Evolutionary conservation across 2,113 vertebrate species (phyloP), one percentile per base, ranked within the genome.

Genomic region (Protomyctophum bolini): DNA sequence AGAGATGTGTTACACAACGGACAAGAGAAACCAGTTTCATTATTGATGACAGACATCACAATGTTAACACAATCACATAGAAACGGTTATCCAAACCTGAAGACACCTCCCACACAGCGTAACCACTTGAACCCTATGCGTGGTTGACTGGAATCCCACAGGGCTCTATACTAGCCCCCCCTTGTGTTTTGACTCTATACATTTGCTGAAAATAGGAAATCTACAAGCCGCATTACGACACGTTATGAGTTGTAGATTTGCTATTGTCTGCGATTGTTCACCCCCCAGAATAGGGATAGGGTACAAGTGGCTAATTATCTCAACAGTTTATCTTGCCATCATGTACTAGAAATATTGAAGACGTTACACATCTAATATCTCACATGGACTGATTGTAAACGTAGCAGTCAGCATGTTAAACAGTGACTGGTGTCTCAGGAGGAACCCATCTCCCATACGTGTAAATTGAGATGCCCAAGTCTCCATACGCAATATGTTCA

Each of bases 361-460:
- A 51, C 49, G 2, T 48, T 10, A 64, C 33, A 68, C 62, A 73
- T 54, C 45, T 28, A 10, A 65, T 14, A 66, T 28, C 21, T 8
- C 73, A 77, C 8, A 72, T 54, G 82, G 70, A 73, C n/a, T 47
- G 70, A 74, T 73, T 88, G 88, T 90, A 89, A 91, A 91, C 83
- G 14, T 61, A 84, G 68, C 58, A 0, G 58, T 78, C 55, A 66
- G 63, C 74, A 76, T 85, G 80, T 77, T 76, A 63, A 63, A 70
- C 66, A 81, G 61, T 75, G 69, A 79, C 64, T 1, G 29, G 72
- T 67, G 66, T 79, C 73, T 73, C 66, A 79, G 8, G 69, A 76
- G 66, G 73, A 66, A 12, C 69, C 75, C 74, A 3, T 73, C 67
- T 15, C 60, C 62, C 60, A n/a, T 47, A 41, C 58, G 52, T 65